Conservation (phyloP, 2,113 vertebrate species). For the Ranitomeya imitator region DNA sequence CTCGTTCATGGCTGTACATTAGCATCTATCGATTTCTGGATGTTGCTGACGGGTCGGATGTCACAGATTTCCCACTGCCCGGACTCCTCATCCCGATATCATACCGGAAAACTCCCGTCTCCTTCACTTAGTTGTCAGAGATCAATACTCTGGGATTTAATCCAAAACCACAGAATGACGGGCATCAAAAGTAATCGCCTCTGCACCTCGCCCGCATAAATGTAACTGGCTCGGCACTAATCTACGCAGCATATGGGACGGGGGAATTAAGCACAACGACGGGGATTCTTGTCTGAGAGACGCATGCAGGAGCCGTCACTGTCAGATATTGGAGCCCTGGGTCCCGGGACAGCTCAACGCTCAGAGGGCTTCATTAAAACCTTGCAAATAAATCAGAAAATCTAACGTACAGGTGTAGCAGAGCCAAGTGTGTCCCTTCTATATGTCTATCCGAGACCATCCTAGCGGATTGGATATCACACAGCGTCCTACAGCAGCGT, state of each 20-base stretch:
- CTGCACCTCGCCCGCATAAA: slow-evolving; percentile 67
- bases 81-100: neutral
- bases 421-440: neutral
- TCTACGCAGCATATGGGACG: slow-evolving; percentile 70
- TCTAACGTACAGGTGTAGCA: neutral
- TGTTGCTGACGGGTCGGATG: slow-evolving; percentile 56
- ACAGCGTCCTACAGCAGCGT: neutral
- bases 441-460: neutral
- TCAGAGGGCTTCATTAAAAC: neutral
- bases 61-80: neutral
- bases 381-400: neutral
- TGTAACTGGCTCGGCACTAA: slow-evolving; percentile 71
- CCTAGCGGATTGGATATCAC: neutral
- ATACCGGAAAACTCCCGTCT: slow-evolving; percentile 55
- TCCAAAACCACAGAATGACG: slow-evolving; percentile 65
- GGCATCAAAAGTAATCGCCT: slow-evolving; percentile 76
- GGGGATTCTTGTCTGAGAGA: neutral
- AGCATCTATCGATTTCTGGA: slow-evolving; percentile 41
- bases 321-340: neutral
- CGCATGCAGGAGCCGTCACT: neutral
- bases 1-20: slow-evolving; percentile 51
- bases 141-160: slow-evolving; percentile 61
- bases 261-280: slow-evolving; percentile 71
- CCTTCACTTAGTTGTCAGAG: slow-evolving; percentile 62
- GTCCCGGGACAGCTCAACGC: neutral